Base-by-base conservation (phyloP, 1,140 invertebrate species). In the Ptiloglossa arizonensis region DNA sequence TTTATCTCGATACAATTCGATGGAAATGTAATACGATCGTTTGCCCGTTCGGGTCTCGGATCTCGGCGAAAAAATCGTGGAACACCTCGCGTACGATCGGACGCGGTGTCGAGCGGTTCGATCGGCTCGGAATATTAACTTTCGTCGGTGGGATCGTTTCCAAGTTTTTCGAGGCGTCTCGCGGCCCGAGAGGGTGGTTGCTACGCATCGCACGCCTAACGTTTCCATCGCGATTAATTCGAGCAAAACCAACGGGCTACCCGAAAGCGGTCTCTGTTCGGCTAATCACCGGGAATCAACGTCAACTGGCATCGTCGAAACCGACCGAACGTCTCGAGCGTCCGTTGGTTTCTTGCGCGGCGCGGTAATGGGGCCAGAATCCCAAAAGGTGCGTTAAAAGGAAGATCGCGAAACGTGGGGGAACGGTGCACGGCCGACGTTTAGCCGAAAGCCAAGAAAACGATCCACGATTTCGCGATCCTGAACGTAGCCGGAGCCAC, bases 211-310 rank as follows among this genome's bases (percentile, higher is more conserved):
- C 35, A 35, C 35, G 57, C 5, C n/a, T 22, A 27, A 15, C 22
- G 24, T 77, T 77, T 71, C 38, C 44, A 38, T 62, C 27, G 57
- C 67, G 46, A 62, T 46, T 77, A 77, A 70, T 71, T 27, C 24
- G 57, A 24, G 48, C 74, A 77, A 77, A 77, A 77, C 52, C 79
- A 22, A 17, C 32, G 54, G 22, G 9, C 11, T n/a, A n/a, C n/a
- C 64, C 22, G 2, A 76, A 48, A 69, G 44, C 29, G 64, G 29
- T 35, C 64, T 24, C 22, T 74, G 64, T 59, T 71, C 35, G 74
- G 50, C 74, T 77, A 77, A 77, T 85, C 66, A 79, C 35, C 27
- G n/a, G 22, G 64, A 68, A 85, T 81, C 68, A 66, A 57, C 67
- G 72, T 66, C 78, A 56, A 80, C 35, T 38, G 22, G 24, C 38